Percentiles rank a stretch among this genome's conserved stretches.
These are phyloP conservation scores for Heloderma charlesbogerti DNA, from an alignment of 2,113 vertebrate species.

Conservation along the genomic window DNA sequence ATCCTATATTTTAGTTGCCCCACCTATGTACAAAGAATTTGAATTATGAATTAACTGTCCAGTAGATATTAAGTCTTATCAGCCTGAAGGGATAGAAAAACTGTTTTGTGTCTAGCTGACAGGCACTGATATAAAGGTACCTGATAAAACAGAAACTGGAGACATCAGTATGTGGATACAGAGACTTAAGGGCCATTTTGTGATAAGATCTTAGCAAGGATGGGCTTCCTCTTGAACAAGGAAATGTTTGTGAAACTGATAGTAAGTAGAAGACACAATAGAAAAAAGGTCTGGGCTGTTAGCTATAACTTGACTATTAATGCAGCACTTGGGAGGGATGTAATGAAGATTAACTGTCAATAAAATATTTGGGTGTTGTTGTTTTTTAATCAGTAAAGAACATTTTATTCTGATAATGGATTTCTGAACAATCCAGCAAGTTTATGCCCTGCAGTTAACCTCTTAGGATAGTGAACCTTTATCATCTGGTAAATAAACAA, in stretches of 20 bases:
- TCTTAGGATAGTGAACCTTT: neutral
- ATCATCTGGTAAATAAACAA: neutral
- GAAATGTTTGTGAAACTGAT: fast-evolving
- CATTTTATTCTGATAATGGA: constrained; percentile 12
- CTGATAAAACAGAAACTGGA: constrained; percentile 7
- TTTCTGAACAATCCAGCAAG: constrained; percentile 35
- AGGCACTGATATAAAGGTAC: neutral
- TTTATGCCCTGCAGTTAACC: neutral
- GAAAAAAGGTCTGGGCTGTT: neutral
- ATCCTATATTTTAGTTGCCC: neutral
- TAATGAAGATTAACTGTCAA: neutral
- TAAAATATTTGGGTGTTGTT: neutral
- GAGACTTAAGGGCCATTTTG: neutral
- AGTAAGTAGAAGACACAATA: fast-evolving
- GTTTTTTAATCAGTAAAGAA: neutral
- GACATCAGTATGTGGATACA: neutral
- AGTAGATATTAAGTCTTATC: fast-evolving
- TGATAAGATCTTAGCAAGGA: neutral
- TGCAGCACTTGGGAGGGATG: neutral
- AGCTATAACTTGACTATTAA: neutral
- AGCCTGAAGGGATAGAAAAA: neutral
- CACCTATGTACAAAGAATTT: neutral
- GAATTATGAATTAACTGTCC: neutral
- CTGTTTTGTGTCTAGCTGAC: neutral
- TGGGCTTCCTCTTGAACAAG: neutral